Evolutionary conservation across 1,140 invertebrate genomes (phyloP).

Genomic region (Camponotus floridanus): DNA sequence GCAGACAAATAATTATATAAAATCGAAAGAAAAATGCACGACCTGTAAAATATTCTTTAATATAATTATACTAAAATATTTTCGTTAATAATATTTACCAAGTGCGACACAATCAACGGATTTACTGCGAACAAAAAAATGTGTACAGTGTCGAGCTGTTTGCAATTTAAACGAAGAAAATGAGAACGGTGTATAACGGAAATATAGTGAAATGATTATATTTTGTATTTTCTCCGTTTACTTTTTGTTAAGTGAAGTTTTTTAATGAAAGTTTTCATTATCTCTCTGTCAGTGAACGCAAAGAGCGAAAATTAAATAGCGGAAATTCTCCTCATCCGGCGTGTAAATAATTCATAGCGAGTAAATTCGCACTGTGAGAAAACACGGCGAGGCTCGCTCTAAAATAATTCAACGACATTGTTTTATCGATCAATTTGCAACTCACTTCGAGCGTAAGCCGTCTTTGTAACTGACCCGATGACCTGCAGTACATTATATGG

Average conservation of each 20-base stretch:
- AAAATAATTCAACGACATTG: slow-evolving; percentile 57
- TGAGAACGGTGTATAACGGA: not conserved
- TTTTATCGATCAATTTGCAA: slow-evolving; percentile 62
- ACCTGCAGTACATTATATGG: slow-evolving; percentile 43
- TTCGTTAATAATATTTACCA: not conserved
- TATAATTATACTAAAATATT: not conserved
- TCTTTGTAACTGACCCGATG: slow-evolving; percentile 55
- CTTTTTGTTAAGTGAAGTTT: slow-evolving; percentile 5
- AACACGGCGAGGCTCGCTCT: slow-evolving; percentile 24
- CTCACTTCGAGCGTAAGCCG: slow-evolving; percentile 10
- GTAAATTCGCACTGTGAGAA: slow-evolving; percentile 18
- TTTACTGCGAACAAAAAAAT: not conserved
- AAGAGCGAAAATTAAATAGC: slow-evolving; percentile 44
- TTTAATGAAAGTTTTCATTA: slow-evolving; percentile 13
- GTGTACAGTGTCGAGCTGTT: not conserved
- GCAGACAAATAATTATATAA: not conserved
- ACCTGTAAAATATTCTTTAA: not conserved
- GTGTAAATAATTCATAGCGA: slow-evolving; percentile 45
- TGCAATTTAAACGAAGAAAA: slow-evolving; percentile 26
- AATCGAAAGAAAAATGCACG: not conserved
- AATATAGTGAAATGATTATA: slow-evolving; percentile 34
- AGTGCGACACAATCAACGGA: slow-evolving; percentile 26
- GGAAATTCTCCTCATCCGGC: slow-evolving; percentile 23
- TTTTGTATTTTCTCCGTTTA: not conserved
- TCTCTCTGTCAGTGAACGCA: slow-evolving; percentile 3